Percentiles rank a stretch among this genome's conserved stretches.
phyloP scores from a whole-genome alignment of 2,888 invertebrate genomes.

The Yponomeuta evonymella region DNA sequence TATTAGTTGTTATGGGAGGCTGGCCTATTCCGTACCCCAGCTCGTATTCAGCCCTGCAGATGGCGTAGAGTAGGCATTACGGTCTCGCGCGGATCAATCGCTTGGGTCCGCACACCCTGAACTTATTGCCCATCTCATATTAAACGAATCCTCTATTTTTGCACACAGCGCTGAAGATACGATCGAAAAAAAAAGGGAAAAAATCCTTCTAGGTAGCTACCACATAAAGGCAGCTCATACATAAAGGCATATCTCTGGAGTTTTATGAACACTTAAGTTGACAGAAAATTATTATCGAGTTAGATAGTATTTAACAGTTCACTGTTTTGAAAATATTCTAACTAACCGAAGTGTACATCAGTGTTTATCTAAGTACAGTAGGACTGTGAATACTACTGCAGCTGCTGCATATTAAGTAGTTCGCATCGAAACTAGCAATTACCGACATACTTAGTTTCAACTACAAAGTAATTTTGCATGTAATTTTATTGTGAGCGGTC shows the following conservation, averaged over 20 bases:
- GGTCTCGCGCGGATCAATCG: slow-evolving; percentile 36
- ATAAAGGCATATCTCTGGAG: too few relatives aligned
- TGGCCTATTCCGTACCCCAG: slow-evolving; percentile 41
- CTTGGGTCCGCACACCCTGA: slow-evolving; percentile 30
- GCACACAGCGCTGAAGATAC: neutral
- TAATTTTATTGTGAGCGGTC: neutral
- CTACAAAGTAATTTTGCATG: neutral
- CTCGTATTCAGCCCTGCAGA: slow-evolving; percentile 37
- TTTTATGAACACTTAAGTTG: too few relatives aligned
- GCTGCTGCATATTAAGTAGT: too few relatives aligned
- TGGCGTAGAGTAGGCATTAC: slow-evolving; percentile 39
- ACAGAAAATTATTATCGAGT: too few relatives aligned
- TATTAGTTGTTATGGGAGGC: slow-evolving; percentile 26
- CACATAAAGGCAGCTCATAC: too few relatives aligned
- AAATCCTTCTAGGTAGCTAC: neutral
- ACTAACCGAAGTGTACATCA: too few relatives aligned
- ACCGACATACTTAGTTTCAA: neutral
- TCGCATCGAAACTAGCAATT: too few relatives aligned
- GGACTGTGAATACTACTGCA: too few relatives aligned
- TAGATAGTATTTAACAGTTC: too few relatives aligned
- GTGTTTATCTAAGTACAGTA: too few relatives aligned
- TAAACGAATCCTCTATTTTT: slow-evolving; percentile 18
- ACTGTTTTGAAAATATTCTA: too few relatives aligned
- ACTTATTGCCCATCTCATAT: slow-evolving; percentile 27
- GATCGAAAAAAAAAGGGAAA: neutral